phyloP scores from a whole-genome alignment of 1,140 invertebrate genomes.

The Meloidogyne chitwoodi region DNA sequence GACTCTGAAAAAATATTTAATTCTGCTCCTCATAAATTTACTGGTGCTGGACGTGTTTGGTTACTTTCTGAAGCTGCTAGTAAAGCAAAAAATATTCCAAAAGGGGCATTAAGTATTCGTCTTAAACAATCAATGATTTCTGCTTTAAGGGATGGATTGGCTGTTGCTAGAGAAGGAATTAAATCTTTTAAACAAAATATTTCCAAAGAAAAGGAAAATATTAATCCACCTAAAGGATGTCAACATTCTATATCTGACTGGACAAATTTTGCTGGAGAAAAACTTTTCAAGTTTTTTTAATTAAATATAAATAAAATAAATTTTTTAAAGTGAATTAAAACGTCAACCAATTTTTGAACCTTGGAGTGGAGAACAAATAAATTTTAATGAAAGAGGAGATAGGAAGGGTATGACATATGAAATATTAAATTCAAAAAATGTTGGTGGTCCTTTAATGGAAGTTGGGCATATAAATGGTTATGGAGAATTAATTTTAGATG shows the following conservation, averaged over 20 bases:
- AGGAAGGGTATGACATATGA: constrained; percentile 49
- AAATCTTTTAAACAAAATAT: constrained; percentile 18
- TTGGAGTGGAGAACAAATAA: constrained; percentile 29
- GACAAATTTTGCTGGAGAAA: constrained; percentile 27
- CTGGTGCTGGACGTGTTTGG: constrained; percentile 50
- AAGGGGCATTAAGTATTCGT: constrained; percentile 35
- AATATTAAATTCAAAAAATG: constrained; percentile 38
- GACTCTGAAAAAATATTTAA: constrained; percentile 38
- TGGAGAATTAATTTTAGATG: constrained; percentile 37
- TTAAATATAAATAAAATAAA: neutral
- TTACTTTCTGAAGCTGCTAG: constrained; percentile 51
- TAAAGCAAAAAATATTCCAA: constrained; percentile 43
- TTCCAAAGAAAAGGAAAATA: constrained; percentile 1
- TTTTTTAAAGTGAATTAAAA: constrained; percentile 3
- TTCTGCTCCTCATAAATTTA: constrained; percentile 29
- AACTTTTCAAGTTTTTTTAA: constrained; percentile 34
- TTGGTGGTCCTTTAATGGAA: constrained; percentile 20
- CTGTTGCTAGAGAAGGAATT: constrained; percentile 30
- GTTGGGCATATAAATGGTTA: constrained; percentile 22
- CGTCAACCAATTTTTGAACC: constrained; percentile 15
- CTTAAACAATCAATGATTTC: constrained; percentile 28
- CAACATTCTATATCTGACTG: constrained; percentile 36
- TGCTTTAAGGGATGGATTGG: constrained; percentile 41
- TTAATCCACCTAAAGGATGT: constrained; percentile 22
- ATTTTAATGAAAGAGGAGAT: constrained; percentile 52